Evolutionary conservation across 1,140 invertebrate species (phyloP), one percentile per base, ranked within the genome.

Genomic region (Megalopta genalis): DNA sequence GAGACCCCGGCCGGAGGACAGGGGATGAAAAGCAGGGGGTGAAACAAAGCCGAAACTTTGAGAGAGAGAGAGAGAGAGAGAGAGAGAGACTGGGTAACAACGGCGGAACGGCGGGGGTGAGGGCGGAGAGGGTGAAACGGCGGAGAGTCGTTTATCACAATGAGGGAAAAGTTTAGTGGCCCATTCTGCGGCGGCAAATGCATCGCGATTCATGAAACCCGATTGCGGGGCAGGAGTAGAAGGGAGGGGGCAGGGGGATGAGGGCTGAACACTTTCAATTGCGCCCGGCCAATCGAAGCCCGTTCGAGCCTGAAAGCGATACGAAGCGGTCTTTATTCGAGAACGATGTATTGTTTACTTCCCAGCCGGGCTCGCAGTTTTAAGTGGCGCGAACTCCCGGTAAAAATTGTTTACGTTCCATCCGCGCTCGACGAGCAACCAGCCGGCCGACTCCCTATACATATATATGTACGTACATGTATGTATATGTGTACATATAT

Each of bases 111-210:
- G 14, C 21, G 10, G 42, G 0, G 2, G 18, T 18, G 14, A 2
- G 6, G 0, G 46, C n/a, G 9, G 64, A 16, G 18, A 57, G 21
- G 32, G 23, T 5, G 57, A 25, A 32, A 32, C 16, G 25, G 16
- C 21, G 10, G 60, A 2, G 46, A 52, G 49, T 74, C 70, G 70
- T 79, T 42, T 66, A 66, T 74, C 70, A 39, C 62, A 25, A 66
- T 59, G 46, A 79, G 42, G 62, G 66, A 74, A 66, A 73, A 79
- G 49, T 79, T 66, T 66, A 79, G 49, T 49, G 49, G 32, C 23
- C 72, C 68, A 37, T 65, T 73, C 42, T 46, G 25, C 49, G 32
- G 9, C n/a, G 23, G 25, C 52, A 65, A 65, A 79, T 49, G 32
- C 70, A 73, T 54, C 64, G 12, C 27, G 69, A 57, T 52, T 63